Evolutionary conservation across 2,888 invertebrate genomes (phyloP), one percentile per base, ranked within the genome.

Genomic region (Atherix ibis): DNA sequence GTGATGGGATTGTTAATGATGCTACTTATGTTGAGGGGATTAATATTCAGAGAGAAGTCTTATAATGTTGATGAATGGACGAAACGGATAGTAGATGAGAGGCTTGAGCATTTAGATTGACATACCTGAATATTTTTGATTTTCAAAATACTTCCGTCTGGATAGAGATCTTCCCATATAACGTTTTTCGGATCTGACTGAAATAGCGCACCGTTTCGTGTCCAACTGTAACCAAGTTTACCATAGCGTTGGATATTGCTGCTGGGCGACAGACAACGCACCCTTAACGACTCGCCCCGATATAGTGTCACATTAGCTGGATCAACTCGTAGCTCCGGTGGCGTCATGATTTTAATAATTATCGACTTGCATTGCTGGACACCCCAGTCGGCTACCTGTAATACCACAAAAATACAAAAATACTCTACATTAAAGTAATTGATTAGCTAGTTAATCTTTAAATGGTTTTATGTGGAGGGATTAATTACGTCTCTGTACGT

Each of bases 91-190:
- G n/a, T n/a, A n/a, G n/a, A n/a, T n/a, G n/a, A n/a, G n/a, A n/a
- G n/a, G n/a, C n/a, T n/a, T n/a, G n/a, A n/a, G n/a, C n/a, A n/a
- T n/a, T n/a, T n/a, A n/a, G n/a, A 32, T 18, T 9, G 9, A 40
- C 54, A 51, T 57, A 80, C 82, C 66, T 81, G 79, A 29, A 79
- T 73, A 46, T 76, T 78, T 45, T 73, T 75, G 18, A 87, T 73
- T 51, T 80, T 79, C 4, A 87, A 62, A 35, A 87, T 78, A 48
- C 81, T 84, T 6, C 87, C 87, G 37, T 79, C 76, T 1, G 85
- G 85, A 54, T 76, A 81, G 17, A 87, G 65, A 49, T 85, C 83
- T 52, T 87, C 85, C 75, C 84, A 84, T 45, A 80, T 78, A 48
- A 80, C 81, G n/a, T 68, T 67, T 5, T 76, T 76, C 0, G 79